phyloP scores from a whole-genome alignment of 2,113 vertebrate species.

The Gobius niger region DNA sequence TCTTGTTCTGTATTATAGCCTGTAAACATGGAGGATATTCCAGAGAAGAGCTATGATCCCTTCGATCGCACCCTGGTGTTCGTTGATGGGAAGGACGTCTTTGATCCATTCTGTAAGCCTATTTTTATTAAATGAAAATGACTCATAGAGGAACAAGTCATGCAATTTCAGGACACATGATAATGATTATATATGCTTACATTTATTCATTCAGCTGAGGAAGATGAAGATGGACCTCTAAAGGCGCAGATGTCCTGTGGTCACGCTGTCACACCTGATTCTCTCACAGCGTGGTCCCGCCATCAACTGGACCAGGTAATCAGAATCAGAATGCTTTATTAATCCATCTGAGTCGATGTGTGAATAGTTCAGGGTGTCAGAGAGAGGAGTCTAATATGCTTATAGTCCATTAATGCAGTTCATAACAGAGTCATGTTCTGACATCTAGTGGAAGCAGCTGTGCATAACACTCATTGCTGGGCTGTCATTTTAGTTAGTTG shows the following conservation, averaged over 20 bases:
- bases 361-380: too few species aligned
- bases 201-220: conserved; percentile 37
- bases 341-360: too few species aligned
- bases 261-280: conserved; percentile 70
- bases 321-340: too few species aligned
- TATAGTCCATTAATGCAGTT: too few species aligned
- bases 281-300: conserved; percentile 55
- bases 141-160: background rate
- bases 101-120: conserved; percentile 43
- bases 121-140: background rate
- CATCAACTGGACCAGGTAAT: conserved; percentile 60
- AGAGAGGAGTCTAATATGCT: too few species aligned
- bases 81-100: conserved; percentile 48
- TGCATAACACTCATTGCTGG: background rate
- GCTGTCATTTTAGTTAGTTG: too few species aligned
- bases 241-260: conserved; percentile 74
- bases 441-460: background rate
- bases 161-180: background rate
- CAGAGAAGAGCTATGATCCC: conserved; percentile 57
- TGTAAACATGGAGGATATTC: background rate
- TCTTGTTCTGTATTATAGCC: background rate
- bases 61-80: conserved; percentile 56
- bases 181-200: background rate
- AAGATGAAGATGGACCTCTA: conserved; percentile 40
- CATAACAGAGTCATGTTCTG: background rate